Conservation (phyloP, 2,888 invertebrate species). For the Danaus chrysippus region DNA sequence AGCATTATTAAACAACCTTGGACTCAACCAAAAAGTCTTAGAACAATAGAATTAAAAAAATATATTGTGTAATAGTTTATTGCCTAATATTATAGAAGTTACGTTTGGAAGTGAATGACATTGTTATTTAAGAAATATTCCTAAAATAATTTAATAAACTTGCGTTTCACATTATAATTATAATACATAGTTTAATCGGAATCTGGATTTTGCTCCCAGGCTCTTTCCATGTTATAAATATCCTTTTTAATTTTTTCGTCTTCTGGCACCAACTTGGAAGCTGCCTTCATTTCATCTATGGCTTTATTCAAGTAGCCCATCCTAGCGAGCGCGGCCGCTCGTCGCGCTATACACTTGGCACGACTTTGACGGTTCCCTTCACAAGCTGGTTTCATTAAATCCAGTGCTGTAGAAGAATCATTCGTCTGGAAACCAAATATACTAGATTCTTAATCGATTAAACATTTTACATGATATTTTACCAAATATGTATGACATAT, state of each 20-base stretch:
- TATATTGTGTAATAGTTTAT: conserved; percentile 46
- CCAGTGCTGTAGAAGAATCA: conserved; percentile 84
- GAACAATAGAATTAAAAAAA: conserved; percentile 47
- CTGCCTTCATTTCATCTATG: conserved; percentile 86
- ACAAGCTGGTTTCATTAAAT: conserved; percentile 85
- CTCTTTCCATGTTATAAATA: conserved; percentile 85
- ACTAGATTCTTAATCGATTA: too few relatives aligned
- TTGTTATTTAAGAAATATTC: conserved; percentile 15
- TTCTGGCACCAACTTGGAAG: conserved; percentile 82
- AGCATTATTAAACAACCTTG: conserved; percentile 84
- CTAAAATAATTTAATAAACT: background rate
- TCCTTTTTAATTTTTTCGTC: conserved; percentile 81
- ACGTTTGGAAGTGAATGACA: conserved; percentile 31
- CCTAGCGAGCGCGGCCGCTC: conserved; percentile 86
- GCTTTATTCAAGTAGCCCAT: conserved; percentile 84
- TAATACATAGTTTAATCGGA: conserved; percentile 48
- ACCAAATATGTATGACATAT: too few relatives aligned
- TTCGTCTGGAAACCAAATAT: conserved; percentile 47
- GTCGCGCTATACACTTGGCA: conserved; percentile 84
- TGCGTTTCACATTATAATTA: conserved; percentile 6
- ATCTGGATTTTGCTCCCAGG: conserved; percentile 88
- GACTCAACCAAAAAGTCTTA: conserved; percentile 63
- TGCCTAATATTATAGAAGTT: conserved; percentile 50
- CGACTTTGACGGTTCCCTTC: conserved; percentile 84
- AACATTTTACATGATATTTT: too few relatives aligned